Conservation (phyloP, 2,888 invertebrate genomes). For the Diploptera punctata region DNA sequence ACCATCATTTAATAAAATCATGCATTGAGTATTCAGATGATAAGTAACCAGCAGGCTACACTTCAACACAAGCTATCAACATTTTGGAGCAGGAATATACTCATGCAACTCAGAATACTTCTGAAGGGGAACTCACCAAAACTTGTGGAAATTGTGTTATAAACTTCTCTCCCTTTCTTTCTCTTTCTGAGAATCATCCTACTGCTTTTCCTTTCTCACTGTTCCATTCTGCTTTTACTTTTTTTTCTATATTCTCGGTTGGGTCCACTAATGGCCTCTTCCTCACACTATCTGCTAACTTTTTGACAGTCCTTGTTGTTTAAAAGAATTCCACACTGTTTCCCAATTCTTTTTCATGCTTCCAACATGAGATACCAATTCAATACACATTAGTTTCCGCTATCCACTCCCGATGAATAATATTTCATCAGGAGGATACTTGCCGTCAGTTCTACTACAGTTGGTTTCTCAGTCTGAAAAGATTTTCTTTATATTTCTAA, state of each 20-base stretch:
- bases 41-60: too few relatives aligned
- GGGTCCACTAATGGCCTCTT: slow-evolving; percentile 33
- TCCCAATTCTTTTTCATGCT: neutral
- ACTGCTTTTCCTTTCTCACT: neutral
- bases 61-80: too few relatives aligned
- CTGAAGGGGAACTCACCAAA: too few relatives aligned
- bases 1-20: too few relatives aligned
- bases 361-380: neutral
- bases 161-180: slow-evolving; percentile 32
- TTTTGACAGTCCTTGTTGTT: slow-evolving; percentile 32
- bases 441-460: too few relatives aligned
- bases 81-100: neutral
- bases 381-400: slow-evolving; percentile 2
- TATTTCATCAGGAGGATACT: too few relatives aligned
- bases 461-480: too few relatives aligned
- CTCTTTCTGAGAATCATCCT: neutral
- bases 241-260: slow-evolving; percentile 2
- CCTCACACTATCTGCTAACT: slow-evolving; percentile 2
- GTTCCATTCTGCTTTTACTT: neutral
- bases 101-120: too few relatives aligned
- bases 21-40: too few relatives aligned
- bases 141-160: slow-evolving; percentile 40
- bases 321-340: slow-evolving; percentile 15
- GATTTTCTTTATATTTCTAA: too few relatives aligned
- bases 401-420: neutral